Conservation (phyloP, 1,140 invertebrate species). For the Aphidius gifuensis region DNA sequence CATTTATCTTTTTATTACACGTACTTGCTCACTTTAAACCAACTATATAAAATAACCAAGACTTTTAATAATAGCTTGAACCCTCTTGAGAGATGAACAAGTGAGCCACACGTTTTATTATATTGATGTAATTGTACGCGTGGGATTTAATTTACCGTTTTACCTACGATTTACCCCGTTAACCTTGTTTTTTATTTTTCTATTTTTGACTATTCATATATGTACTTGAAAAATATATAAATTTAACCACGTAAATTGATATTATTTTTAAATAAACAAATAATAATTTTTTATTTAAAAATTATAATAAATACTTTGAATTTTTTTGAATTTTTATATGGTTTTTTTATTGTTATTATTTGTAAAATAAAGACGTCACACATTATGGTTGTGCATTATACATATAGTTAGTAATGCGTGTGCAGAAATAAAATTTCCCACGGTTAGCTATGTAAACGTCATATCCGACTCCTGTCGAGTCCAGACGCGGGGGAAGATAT, state of each 20-base stretch:
- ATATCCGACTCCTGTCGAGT: conserved; percentile 25
- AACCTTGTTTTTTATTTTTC: neutral
- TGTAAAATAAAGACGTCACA: neutral
- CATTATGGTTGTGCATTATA: neutral
- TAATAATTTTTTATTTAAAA: too few species aligned
- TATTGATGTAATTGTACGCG: too few species aligned
- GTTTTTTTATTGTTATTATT: neutral
- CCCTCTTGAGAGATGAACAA: neutral
- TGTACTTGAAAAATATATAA: too few species aligned
- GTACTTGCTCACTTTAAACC: neutral
- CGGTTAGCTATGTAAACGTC: conserved; percentile 19
- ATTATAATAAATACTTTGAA: neutral
- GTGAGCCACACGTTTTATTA: conserved; percentile 3
- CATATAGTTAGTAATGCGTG: too few species aligned
- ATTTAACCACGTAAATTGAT: too few species aligned
- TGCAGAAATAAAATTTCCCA: conserved; percentile 12
- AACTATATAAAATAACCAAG: conserved; percentile 5
- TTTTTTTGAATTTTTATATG: neutral
- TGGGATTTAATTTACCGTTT: too few species aligned
- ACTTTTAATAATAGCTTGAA: conserved; percentile 20
- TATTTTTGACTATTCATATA: too few species aligned
- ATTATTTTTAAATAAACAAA: too few species aligned
- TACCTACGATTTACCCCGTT: neutral
- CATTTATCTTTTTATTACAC: neutral
- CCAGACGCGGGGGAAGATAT: conserved; percentile 4